Percentiles rank a stretch among this genome's conserved stretches.
Evolutionary conservation across 2,797 vertebrate genomes (phyloP).

Genomic region (Trichosurus vulpecula): DNA sequence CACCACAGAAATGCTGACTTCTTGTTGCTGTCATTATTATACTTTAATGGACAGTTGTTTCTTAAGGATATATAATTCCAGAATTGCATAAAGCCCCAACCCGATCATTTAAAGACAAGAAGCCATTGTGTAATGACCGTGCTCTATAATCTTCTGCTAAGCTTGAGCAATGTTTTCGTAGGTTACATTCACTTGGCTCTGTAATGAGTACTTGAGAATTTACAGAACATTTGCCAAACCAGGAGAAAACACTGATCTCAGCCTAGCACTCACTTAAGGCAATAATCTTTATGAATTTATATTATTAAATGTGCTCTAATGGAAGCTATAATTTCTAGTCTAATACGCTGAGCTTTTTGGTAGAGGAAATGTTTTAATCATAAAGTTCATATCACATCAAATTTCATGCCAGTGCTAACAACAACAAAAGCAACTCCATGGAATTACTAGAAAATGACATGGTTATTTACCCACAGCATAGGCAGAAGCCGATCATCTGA

Average conservation of each 20-base stretch:
- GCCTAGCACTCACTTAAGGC: slow-evolving; percentile 46
- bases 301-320: slow-evolving; percentile 27
- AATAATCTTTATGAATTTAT: slow-evolving; percentile 35
- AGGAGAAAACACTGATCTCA: slow-evolving; percentile 19
- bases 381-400: slow-evolving; percentile 11
- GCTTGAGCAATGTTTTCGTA: neutral
- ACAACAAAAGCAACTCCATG: neutral
- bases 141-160: neutral
- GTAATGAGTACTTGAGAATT: slow-evolving; percentile 18
- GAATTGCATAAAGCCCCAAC: slow-evolving; percentile 2
- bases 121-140: neutral
- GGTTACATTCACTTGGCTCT: slow-evolving; percentile 28
- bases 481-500: neutral
- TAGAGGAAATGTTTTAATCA: slow-evolving; percentile 9
- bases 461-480: neutral
- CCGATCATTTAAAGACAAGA: neutral
- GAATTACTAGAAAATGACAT: neutral
- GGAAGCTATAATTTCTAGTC: slow-evolving; percentile 13
- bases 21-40: neutral
- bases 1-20: neutral
- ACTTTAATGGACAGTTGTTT: neutral
- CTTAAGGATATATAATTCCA: neutral
- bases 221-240: slow-evolving; percentile 56
- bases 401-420: neutral
- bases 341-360: slow-evolving; percentile 4